These are phyloP conservation scores for Agrochola macilenta DNA, from an alignment of 2,888 invertebrate species.

Conservation along the genomic window DNA sequence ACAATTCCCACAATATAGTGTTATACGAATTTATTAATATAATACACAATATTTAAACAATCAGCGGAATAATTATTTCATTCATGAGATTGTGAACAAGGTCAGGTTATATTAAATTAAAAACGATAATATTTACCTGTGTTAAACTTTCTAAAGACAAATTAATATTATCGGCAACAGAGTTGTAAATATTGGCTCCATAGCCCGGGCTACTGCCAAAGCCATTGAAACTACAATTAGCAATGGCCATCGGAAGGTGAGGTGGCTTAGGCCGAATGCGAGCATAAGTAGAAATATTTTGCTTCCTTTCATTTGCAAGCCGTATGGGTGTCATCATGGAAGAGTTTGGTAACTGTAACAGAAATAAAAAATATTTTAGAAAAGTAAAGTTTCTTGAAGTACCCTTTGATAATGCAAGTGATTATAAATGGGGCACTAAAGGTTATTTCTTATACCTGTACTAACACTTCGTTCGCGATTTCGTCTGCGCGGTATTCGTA, in stretches of 20 bases:
- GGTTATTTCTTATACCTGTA: not conserved
- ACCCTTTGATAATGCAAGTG: not conserved
- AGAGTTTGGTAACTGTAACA: slow-evolving; percentile 71
- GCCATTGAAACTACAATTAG: slow-evolving; percentile 76
- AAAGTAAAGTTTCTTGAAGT: not conserved
- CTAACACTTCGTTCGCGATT: not conserved
- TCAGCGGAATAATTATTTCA: no score
- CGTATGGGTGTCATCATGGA: slow-evolving; percentile 71
- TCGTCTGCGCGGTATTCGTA: not conserved
- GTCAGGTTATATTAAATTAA: not conserved
- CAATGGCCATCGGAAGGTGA: slow-evolving; percentile 67
- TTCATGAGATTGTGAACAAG: not conserved
- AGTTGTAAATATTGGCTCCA: slow-evolving; percentile 64
- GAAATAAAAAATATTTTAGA: slow-evolving; percentile 1
- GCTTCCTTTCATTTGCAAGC: slow-evolving; percentile 72
- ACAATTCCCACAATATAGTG: not conserved
- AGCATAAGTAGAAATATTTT: slow-evolving; percentile 60
- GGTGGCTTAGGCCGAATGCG: slow-evolving; percentile 71
- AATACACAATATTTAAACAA: not conserved
- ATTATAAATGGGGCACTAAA: not conserved
- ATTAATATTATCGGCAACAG: slow-evolving; percentile 82
- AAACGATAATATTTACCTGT: slow-evolving; percentile 77
- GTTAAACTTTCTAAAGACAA: slow-evolving; percentile 87
- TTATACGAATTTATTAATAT: not conserved
- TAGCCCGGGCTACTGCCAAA: slow-evolving; percentile 69